phyloP scores from a whole-genome alignment of 2,797 vertebrate species.

The Tangara arthus region DNA sequence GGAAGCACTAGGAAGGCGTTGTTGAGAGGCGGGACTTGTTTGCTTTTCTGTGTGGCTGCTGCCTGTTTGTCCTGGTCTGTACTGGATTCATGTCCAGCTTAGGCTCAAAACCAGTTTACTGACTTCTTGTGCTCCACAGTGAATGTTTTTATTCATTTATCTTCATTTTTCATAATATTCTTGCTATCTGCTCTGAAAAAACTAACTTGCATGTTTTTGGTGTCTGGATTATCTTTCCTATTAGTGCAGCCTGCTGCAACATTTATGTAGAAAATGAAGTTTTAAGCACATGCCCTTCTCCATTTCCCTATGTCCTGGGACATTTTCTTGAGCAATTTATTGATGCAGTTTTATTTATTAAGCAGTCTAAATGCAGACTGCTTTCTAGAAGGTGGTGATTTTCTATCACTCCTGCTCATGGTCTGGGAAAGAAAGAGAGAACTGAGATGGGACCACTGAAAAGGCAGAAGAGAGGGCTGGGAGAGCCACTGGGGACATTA shows the following conservation, averaged over 20 bases:
- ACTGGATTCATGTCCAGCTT: background rate
- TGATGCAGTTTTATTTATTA: background rate
- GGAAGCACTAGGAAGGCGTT: background rate
- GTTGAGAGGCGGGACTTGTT: background rate
- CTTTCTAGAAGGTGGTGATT: background rate
- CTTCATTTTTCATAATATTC: background rate
- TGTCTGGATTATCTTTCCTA: background rate
- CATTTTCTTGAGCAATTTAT: background rate
- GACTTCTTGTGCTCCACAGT: background rate
- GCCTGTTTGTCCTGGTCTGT: background rate
- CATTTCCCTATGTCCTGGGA: background rate
- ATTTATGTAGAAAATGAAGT: background rate
- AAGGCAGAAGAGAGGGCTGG: background rate
- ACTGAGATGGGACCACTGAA: background rate
- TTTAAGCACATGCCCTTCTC: background rate
- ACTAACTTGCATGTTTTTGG: background rate
- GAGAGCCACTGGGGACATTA: background rate
- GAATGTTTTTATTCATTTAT: background rate
- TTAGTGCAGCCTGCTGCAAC: background rate
- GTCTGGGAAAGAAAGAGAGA: background rate
- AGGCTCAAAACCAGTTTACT: background rate
- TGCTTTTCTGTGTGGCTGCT: background rate
- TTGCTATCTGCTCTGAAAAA: background rate
- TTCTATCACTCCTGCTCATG: background rate
- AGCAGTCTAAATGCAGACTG: background rate